phyloP scores from a whole-genome alignment of 1,140 invertebrate species.

The Caenorhabditis remanei region DNA sequence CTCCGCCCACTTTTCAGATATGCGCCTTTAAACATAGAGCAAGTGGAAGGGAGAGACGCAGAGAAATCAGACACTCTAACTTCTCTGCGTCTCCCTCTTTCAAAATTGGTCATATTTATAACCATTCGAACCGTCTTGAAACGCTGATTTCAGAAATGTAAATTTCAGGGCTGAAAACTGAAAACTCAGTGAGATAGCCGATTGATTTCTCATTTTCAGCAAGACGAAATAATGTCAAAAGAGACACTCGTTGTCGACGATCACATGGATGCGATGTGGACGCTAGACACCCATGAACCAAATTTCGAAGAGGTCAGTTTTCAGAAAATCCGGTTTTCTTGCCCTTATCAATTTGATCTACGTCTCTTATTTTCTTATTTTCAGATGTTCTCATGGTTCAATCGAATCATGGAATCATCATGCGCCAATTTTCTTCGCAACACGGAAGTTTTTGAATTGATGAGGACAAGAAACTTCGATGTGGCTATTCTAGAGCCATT shows the following conservation, averaged over 20 bases:
- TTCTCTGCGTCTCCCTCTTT: no score
- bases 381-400: conserved; percentile 47
- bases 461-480: conserved; percentile 26
- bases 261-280: conserved; percentile 39
- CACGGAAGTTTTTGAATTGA: conserved; percentile 3
- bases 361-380: background rate
- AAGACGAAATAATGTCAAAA: conserved; percentile 41
- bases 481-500: conserved; percentile 43
- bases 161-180: no score
- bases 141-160: no score
- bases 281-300: conserved; percentile 29
- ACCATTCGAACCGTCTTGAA: no score
- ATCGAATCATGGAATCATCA: conserved; percentile 13
- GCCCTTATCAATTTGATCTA: background rate
- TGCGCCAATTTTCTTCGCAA: conserved; percentile 46
- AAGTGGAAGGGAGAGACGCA: no score
- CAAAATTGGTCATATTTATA: no score
- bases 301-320: conserved; percentile 37
- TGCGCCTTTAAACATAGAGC: no score
- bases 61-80: no score
- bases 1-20: no score
- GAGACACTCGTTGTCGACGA: conserved; percentile 1
- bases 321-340: background rate
- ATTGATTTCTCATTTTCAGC: background rate
- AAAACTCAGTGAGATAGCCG: no score